A percentile compares a stretch with the other conserved stretches of the same genome.
Evolutionary conservation across 35 echinoderm and acorn worm genomes (phyloP).

Genomic region (Strongylocentrotus purpuratus): DNA sequence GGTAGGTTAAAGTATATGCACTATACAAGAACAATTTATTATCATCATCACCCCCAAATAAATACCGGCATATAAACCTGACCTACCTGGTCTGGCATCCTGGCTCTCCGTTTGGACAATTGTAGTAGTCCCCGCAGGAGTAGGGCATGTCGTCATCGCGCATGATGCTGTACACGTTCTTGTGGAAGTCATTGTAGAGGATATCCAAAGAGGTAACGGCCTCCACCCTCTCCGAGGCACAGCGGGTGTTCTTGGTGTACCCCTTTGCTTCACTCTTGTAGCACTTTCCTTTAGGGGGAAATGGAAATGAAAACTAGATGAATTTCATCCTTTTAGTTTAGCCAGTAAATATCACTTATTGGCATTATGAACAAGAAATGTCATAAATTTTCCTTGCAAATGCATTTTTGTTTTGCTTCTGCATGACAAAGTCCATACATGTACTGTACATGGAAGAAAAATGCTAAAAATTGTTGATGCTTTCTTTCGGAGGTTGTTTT

Average conservation of each 20-base stretch:
- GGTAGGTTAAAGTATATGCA: neutral
- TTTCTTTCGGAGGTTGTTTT: no score
- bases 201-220: slow-evolving; percentile 93
- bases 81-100: slow-evolving; percentile 89
- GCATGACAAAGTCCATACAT: no score
- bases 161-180: slow-evolving; percentile 90
- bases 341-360: no score
- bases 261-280: slow-evolving; percentile 72
- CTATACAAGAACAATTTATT: no score
- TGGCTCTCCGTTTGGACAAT: slow-evolving; percentile 77
- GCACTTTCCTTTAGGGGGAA: slow-evolving; percentile 60
- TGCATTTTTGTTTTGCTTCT: no score
- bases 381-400: no score
- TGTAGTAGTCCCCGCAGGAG: slow-evolving; percentile 76
- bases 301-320: neutral
- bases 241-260: slow-evolving; percentile 69
- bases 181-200: slow-evolving; percentile 96
- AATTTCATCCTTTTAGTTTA: neutral
- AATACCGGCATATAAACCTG: neutral
- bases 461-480: no score
- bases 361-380: no score
- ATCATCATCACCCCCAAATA: neutral
- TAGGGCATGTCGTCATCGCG: slow-evolving; percentile 69
- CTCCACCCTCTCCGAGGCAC: slow-evolving; percentile 88
- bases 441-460: no score